These are phyloP conservation scores for Bagarius yarrelli DNA, from an alignment of 2,113 vertebrate species.

Conservation along the genomic window DNA sequence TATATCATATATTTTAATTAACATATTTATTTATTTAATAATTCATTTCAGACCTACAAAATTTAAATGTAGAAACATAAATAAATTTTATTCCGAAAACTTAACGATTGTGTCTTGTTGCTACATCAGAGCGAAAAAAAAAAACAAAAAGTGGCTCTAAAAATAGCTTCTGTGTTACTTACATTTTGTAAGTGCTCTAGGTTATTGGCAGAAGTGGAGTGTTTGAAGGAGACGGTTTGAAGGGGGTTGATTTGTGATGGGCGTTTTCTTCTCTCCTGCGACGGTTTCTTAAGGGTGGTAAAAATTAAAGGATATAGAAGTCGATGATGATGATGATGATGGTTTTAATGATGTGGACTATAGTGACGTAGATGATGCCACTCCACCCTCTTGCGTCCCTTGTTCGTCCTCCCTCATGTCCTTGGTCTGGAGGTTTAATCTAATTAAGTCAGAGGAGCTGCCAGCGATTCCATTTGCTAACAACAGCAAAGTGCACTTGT, in stretches of 20 bases:
- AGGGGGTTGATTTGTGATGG: slow-evolving; percentile 35
- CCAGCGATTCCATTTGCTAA: slow-evolving; percentile 63
- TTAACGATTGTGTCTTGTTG: slow-evolving; percentile 44
- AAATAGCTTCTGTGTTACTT: slow-evolving; percentile 70
- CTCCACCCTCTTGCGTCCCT: slow-evolving; percentile 37
- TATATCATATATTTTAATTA: too few species aligned
- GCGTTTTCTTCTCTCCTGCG: slow-evolving; percentile 29
- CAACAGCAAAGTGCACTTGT: slow-evolving; percentile 68
- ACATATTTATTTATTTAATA: slow-evolving; percentile 69
- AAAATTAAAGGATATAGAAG: slow-evolving; percentile 1
- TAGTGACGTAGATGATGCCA: slow-evolving; percentile 24
- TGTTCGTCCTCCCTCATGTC: slow-evolving; percentile 61
- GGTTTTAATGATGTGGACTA: not conserved
- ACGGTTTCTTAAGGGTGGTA: slow-evolving; percentile 23
- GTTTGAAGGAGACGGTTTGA: slow-evolving; percentile 5
- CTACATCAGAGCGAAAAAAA: slow-evolving; percentile 15
- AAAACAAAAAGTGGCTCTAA: slow-evolving; percentile 68
- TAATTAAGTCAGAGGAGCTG: slow-evolving; percentile 59
- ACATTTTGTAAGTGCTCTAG: slow-evolving; percentile 71
- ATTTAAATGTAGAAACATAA: slow-evolving; percentile 52
- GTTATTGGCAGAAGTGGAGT: slow-evolving; percentile 57
- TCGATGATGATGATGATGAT: slow-evolving; percentile 19
- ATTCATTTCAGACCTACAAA: slow-evolving; percentile 61
- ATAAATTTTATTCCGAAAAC: slow-evolving; percentile 59
- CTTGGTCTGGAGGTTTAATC: slow-evolving; percentile 70